Conservation (phyloP, 2,113 vertebrate genomes). For the Atlantisia rogersi region DNA sequence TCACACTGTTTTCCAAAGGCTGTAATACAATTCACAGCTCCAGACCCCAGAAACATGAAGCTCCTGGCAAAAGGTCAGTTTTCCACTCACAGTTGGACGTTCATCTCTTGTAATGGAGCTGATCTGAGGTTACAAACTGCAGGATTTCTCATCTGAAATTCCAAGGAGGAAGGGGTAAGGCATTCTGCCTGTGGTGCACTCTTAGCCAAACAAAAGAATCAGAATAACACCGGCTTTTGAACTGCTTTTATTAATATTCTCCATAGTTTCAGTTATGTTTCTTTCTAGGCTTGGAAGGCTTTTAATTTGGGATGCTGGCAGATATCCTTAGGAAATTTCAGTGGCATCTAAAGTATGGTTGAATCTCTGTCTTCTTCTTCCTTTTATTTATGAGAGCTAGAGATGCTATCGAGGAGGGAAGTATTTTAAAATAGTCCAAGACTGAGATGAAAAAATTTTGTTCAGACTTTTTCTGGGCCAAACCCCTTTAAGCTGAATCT, state of each 20-base stretch:
- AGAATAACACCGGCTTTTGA: background rate
- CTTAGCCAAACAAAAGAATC: background rate
- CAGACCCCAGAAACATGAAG: background rate
- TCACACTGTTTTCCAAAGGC: background rate
- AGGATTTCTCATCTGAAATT: slow-evolving; percentile 4
- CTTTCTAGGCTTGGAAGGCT: background rate
- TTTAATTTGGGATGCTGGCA: slow-evolving; percentile 16
- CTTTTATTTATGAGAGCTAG: background rate
- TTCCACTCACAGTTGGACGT: background rate
- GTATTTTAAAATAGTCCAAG: background rate
- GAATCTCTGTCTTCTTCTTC: background rate
- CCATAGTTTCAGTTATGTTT: background rate
- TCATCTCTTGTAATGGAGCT: background rate
- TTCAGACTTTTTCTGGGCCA: background rate
- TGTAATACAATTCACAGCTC: background rate
- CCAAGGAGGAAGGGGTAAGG: background rate
- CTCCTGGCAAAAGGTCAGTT: background rate
- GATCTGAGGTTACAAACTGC: background rate
- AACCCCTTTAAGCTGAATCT: background rate
- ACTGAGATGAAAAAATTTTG: background rate
- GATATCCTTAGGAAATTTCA: slow-evolving; percentile 5
- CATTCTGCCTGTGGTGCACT: background rate
- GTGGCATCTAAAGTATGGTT: background rate
- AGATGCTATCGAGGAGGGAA: background rate
- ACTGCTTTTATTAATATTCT: background rate